Base-by-base conservation (phyloP, 2,888 invertebrate species). In the Gasteruption jaculator region DNA sequence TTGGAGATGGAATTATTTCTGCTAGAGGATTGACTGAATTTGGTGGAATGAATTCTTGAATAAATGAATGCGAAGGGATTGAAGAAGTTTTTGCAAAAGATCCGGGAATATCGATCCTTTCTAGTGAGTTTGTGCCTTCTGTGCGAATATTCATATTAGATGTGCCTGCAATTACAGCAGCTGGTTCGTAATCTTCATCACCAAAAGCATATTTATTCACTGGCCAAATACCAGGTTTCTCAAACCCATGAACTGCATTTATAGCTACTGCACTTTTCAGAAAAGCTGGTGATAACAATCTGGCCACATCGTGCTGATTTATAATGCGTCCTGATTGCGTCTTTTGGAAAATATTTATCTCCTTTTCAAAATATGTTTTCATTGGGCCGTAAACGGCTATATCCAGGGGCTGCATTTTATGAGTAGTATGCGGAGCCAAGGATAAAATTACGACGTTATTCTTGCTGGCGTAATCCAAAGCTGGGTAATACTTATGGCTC, bases 391-490 rank as follows among this genome's bases (percentile, higher is more conserved):
- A 60, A 15, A 60, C 49, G 11, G 53, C 47, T 34, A 54, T 46
- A 53, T 61, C 60, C 35, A 63, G 38, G 20, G 58, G 57, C 42
- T 61, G 59, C 52, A 60, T 44, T 45, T 46, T 48, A 43, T 61
- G 49, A 14, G 52, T 51, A 30, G 54, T 57, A 41, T 58, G 54
- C 26, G 56, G 55, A 8, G 56, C 45, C 37, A 58, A 51, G 12
- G 50, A 56, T 10, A 61, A 14, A 32, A 58, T 42, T 5, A 56
- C n/a, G n/a, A n/a, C 43, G 34, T 55, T 41, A 32, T 57, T 58
- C 36, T 55, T 40, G 15, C 36, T 38, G 8, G 58, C 58, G 45
- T 52, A 60, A 16, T 58, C 53, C 31, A 63, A 46, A 41, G 57
- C 57, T 41, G 45, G 49, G 38, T 49, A 50, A 48, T 48, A 60